Base-by-base conservation (phyloP, 2,113 vertebrate species). In the Crotalus horridus region DNA sequence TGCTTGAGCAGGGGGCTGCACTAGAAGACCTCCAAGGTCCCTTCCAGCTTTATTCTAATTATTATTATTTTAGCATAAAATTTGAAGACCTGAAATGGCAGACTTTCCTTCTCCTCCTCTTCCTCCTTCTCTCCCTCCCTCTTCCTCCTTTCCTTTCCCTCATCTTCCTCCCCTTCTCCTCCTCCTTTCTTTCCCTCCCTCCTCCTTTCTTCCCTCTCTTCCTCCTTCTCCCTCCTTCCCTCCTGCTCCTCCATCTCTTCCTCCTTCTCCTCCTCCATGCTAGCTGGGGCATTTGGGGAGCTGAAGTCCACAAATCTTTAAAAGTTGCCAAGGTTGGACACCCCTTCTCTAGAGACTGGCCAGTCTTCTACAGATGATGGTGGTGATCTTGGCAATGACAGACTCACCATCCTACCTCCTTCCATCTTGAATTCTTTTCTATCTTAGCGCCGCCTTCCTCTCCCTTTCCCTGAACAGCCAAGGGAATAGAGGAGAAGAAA, bases 401-500 rank as follows among this genome's bases (percentile, higher is more conserved):
- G 4, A n/a, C 13, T 39, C 69, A 39, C n/a, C n/a, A 1, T 81
- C n/a, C n/a, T 20, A 39, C 69, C 33, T 39, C 69, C 33, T 20
- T 81, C 39, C 15, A 8, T 81, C 39, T 39, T 20, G 69, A 6
- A 6, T 33, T 7, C 15, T 20, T 39, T 39, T 39, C 69, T 20
- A 20, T 8, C n/a, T 39, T 39, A 39, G 15, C 1, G 1, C 2
- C 15, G 0, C 26, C 81, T 1, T 10, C 54, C 0, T 85, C 6
- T 56, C 0, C 0, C 0, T 94, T 96, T 90, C 53, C 92, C 9
- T 51, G n/a, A 33, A 21, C 1, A 21, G 20, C 59, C 88, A 69
- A 20, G 55, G 89, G 64, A 93, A 94, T 90, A 4, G 89, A 51
- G 8, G 20, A 87, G 88, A 85, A 88, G 6, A 26, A 88, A 94